Conservation (phyloP, 2,797 vertebrate species). For the Falco naumanni region DNA sequence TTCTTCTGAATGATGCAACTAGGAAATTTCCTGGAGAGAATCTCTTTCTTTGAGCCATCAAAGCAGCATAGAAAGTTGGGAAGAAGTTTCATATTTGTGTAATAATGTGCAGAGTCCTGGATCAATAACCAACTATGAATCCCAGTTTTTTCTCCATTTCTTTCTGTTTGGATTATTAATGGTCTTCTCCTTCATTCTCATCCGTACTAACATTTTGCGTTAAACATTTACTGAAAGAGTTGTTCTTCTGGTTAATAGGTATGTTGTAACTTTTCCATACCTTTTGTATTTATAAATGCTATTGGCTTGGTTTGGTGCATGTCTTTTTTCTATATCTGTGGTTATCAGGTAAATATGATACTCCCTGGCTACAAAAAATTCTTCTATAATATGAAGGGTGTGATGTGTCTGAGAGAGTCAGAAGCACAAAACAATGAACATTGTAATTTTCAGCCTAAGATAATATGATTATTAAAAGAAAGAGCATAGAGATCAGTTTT, state of each 20-base stretch:
- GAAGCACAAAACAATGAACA: neutral
- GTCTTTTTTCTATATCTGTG: neutral
- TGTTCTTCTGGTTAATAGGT: neutral
- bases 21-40: neutral
- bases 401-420: neutral
- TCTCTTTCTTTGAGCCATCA: neutral
- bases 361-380: neutral
- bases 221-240: neutral
- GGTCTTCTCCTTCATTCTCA: neutral
- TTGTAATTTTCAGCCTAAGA: neutral
- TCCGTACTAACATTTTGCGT: neutral
- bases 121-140: neutral
- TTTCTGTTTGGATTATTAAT: neutral
- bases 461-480: neutral
- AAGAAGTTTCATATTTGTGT: neutral
- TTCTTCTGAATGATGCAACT: neutral
- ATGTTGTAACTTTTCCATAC: neutral
- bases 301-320: neutral
- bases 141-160: neutral
- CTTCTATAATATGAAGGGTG: neutral
- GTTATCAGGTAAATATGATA: neutral
- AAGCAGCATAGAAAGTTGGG: neutral
- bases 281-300: neutral
- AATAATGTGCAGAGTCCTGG: neutral
- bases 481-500: neutral